Base-by-base conservation (phyloP, 2,888 invertebrate genomes). In the Polymixis flavicincta region DNA sequence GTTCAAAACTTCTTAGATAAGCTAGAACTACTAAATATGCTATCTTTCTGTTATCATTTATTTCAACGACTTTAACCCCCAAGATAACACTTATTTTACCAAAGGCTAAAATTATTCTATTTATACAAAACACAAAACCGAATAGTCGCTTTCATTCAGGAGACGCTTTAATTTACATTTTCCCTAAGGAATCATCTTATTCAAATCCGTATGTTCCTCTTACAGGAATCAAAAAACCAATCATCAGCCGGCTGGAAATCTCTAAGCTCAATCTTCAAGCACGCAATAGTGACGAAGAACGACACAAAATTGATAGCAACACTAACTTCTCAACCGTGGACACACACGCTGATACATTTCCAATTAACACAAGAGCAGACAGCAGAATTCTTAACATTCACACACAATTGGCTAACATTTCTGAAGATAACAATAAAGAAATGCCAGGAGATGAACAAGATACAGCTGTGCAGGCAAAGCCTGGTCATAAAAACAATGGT, bases 301-400 rank as follows among this genome's bases (percentile, higher is more conserved):
- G 96, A 96, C 71, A 86, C 93, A 1, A 93, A 92, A 69, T 74
- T 96, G 7, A 92, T 94, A 0, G 92, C 93, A 1, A 92, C 89
- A 3, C 88, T 96, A 0, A 95, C 95, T 2, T 93, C 94, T 0
- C 96, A 96, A 82, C 94, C 95, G 0, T 96, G 96, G 96, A 96
- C 95, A 0, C 93, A 94, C 84, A 92, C 91, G 0, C 86, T 96
- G 3, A 91, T 96, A 87, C 92, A 94, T 72, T 96, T 95, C 82
- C 95, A 96, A 91, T 81, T 95, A n/a, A 91, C 94, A 14, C 94
- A 95, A 67, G 91, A 90, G 9, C 81, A 92, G 0, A 92, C 94
- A 0, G 83, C 89, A 13, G 96, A 96, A 79, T 96, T 96, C 81
- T 78, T 96, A 2, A 90, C 90, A 3, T 96, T 95, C 72, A 87